Percentiles rank a stretch among this genome's conserved stretches.
Conservation (phyloP, 2,113 vertebrate genomes). For the Phodopus roborovskii region DNA sequence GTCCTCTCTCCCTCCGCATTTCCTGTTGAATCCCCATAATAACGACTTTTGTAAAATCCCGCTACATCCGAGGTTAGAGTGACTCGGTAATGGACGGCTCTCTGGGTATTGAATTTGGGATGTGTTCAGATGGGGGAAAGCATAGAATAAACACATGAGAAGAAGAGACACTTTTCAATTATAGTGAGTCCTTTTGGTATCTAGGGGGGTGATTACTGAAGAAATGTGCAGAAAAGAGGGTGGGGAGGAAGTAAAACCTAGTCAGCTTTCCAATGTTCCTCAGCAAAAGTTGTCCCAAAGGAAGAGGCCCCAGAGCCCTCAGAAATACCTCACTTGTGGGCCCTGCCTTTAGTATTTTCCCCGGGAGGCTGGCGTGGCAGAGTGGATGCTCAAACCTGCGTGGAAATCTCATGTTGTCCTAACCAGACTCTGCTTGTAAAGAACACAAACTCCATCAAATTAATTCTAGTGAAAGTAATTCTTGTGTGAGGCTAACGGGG, state of each 20-base stretch:
- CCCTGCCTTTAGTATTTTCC: background rate
- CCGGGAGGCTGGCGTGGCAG: no score
- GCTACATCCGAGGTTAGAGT: background rate
- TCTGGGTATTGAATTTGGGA: background rate
- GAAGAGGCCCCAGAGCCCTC: accelerated
- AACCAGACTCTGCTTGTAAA: slow-evolving; percentile 6
- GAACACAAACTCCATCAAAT: background rate
- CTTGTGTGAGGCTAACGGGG: background rate
- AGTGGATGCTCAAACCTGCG: background rate
- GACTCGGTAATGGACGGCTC: background rate
- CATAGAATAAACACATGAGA: background rate
- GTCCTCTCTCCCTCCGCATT: no score
- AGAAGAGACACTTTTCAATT: background rate
- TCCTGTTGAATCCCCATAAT: no score
- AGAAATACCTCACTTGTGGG: background rate
- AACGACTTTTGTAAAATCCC: no score
- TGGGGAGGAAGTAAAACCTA: background rate
- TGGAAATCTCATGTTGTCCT: background rate
- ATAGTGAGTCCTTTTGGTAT: background rate
- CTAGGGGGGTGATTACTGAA: background rate
- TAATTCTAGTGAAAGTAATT: background rate
- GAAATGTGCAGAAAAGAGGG: background rate
- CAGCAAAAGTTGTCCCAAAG: background rate
- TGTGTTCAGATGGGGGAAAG: background rate
- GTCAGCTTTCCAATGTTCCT: background rate